These are phyloP conservation scores for Pollachius pollachius DNA, from an alignment of 2,113 vertebrate species.

Conservation along the genomic window DNA sequence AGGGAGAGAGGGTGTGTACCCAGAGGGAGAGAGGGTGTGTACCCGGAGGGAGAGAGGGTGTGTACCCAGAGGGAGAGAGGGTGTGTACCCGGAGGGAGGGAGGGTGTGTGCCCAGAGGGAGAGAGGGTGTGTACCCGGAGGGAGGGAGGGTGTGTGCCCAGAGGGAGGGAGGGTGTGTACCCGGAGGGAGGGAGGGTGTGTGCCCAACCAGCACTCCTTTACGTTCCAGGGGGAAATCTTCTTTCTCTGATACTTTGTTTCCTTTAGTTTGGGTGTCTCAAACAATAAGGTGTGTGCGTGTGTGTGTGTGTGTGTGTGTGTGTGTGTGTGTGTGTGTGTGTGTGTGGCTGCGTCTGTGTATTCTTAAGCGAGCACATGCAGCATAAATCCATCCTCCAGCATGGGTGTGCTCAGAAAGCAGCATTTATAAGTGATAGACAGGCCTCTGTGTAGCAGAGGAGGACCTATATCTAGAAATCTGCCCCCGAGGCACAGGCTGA, in stretches of 20 bases:
- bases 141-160: neutral
- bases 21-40: neutral
- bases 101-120: too few relatives aligned
- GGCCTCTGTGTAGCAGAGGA: slow-evolving; percentile 7
- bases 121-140: neutral
- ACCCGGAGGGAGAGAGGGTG: neutral
- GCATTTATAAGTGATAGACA: slow-evolving; percentile 18
- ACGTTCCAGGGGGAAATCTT: too few relatives aligned
- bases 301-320: too few relatives aligned
- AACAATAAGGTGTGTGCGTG: neutral
- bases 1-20: neutral
- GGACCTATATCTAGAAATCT: slow-evolving; percentile 37
- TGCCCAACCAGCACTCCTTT: neutral
- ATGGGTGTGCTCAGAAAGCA: neutral
- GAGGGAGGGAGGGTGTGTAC: too few relatives aligned
- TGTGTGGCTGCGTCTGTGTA: neutral
- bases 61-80: neutral
- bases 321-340: slow-evolving; percentile 1
- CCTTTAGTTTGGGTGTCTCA: too few relatives aligned
- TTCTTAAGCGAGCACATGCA: too few relatives aligned
- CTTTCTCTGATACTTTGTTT: too few relatives aligned
- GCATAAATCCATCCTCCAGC: too few relatives aligned
- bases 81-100: neutral
- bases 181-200: neutral
- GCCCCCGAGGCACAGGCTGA: slow-evolving; percentile 45